These are phyloP conservation scores for Mesochorus sp. DNA, from an alignment of 2,888 invertebrate species.

Conservation along the genomic window DNA sequence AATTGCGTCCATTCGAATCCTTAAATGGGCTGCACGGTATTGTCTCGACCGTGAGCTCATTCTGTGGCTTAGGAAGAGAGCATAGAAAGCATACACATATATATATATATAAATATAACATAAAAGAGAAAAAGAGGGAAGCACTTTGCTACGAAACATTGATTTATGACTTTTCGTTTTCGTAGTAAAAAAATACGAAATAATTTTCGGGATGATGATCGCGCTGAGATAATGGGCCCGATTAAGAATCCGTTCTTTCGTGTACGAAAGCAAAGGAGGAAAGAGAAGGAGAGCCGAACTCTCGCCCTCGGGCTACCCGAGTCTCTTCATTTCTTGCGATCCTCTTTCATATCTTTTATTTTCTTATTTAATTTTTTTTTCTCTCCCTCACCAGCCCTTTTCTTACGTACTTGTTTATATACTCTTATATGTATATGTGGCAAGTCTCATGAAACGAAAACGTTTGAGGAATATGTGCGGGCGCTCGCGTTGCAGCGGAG, in stretches of 20 bases:
- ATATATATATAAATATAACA: slow-evolving; percentile 13
- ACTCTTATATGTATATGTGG: slow-evolving; percentile 31
- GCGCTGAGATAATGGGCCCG: slow-evolving; percentile 81
- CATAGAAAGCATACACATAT: slow-evolving; percentile 51
- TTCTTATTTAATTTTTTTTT: slow-evolving; percentile 41
- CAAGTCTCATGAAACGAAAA: slow-evolving; percentile 35
- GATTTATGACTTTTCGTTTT: slow-evolving; percentile 82
- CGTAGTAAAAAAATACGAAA: slow-evolving; percentile 81
- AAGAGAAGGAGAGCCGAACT: slow-evolving; percentile 44
- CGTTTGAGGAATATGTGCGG: slow-evolving; percentile 3
- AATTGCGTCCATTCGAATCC: slow-evolving; percentile 82
- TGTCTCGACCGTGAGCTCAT: slow-evolving; percentile 73
- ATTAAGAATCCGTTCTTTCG: slow-evolving; percentile 79
- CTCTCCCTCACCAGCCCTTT: slow-evolving; percentile 31
- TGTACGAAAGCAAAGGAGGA: slow-evolving; percentile 57
- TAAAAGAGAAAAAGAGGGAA: slow-evolving; percentile 38
- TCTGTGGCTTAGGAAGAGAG: slow-evolving; percentile 52
- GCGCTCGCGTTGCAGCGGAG: slow-evolving; percentile 13
- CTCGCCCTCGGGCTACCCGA: slow-evolving; percentile 51
- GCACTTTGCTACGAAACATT: slow-evolving; percentile 71
- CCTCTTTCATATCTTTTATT: slow-evolving; percentile 36
- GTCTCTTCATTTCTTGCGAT: slow-evolving; percentile 52
- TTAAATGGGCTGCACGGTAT: slow-evolving; percentile 79
- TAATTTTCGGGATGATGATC: slow-evolving; percentile 82
- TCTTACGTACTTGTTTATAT: slow-evolving; percentile 40